Base-by-base conservation (phyloP, 1,140 invertebrate genomes). In the Phortica variegata region DNA sequence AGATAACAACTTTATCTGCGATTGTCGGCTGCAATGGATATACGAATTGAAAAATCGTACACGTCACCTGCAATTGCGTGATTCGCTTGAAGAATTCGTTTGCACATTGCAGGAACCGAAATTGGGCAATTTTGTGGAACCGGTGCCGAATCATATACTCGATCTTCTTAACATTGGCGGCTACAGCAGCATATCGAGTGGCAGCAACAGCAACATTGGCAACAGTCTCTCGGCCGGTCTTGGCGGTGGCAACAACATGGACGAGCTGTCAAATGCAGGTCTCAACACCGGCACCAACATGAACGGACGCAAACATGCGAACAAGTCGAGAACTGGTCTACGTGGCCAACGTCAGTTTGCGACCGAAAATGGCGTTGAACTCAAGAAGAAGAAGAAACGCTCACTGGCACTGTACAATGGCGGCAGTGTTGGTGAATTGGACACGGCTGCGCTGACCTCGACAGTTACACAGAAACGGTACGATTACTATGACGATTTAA, bases 1-100 rank as follows among this genome's bases (percentile, higher is more conserved):
- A 90, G 88, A 85, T 62, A 90, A 89, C 78, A 84, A 84, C 70
- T 86, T 90, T 77, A 80, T 84, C 49, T 90, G 88, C 76, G 86
- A 90, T 79, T 89, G 87, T 71, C 83, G 86, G 50, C 77, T 90
- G 47, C 80, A 84, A 43, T 90, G 87, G 88, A 84, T 89, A 75
- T 85, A 86, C 74, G 78, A 78, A 29, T 73, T 90, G 46, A 81
- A 82, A 52, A 88, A 88, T 71, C 85, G 87, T 50, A 89, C 87
- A 48, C 83, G 83, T 69, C 87, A 85, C 63, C 75, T 79, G 47
- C 82, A 82, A 59, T 81, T 88, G 46, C 82, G 81, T 51, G 80
- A 82, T 47, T 82, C 84, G 19, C 77, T 89, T 34, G 84, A 87
- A 36, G 78, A 83, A 33, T 79, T 88, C 23, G 83, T 81, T 46